phyloP scores from a whole-genome alignment of 2,888 invertebrate genomes.

The Tetanocera ferruginea region DNA sequence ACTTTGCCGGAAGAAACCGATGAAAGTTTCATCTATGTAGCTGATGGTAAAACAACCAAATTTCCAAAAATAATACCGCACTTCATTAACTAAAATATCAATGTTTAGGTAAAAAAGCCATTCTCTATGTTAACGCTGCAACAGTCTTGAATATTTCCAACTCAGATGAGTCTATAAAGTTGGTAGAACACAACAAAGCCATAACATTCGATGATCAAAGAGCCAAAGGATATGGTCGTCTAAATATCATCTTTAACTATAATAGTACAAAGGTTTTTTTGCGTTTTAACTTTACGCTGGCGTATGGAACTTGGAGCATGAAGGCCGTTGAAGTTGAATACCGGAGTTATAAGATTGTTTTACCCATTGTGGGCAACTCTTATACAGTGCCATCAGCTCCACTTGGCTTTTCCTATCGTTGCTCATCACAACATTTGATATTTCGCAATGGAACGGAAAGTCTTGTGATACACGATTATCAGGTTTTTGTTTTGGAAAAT shows the following conservation, averaged over 20 bases:
- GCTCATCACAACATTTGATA: conserved; percentile 70
- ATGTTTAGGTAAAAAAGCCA: conserved; percentile 68
- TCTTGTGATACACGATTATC: conserved; percentile 71
- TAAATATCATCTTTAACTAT: conserved; percentile 62
- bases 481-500: conserved; percentile 65
- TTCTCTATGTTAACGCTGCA: conserved; percentile 73
- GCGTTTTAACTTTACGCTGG: conserved; percentile 73
- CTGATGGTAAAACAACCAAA: conserved; percentile 67
- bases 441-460: conserved; percentile 72
- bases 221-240: conserved; percentile 58
- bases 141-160: conserved; percentile 70
- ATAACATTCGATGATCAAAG: conserved; percentile 64
- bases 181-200: conserved; percentile 59
- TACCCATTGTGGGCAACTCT: conserved; percentile 58
- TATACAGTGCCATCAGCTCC: conserved; percentile 71
- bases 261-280: conserved; percentile 70
- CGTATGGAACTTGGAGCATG: conserved; percentile 72
- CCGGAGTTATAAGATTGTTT: conserved; percentile 58
- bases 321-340: conserved; percentile 74
- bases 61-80: conserved; percentile 33
- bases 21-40: conserved; percentile 72
- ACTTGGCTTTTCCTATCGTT: conserved; percentile 73
- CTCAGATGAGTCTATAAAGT: conserved; percentile 53
- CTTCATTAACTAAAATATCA: background rate
- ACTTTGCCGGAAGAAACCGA: conserved; percentile 64